Base-by-base conservation (phyloP, 2,888 invertebrate genomes). In the Cantharis nigra region DNA sequence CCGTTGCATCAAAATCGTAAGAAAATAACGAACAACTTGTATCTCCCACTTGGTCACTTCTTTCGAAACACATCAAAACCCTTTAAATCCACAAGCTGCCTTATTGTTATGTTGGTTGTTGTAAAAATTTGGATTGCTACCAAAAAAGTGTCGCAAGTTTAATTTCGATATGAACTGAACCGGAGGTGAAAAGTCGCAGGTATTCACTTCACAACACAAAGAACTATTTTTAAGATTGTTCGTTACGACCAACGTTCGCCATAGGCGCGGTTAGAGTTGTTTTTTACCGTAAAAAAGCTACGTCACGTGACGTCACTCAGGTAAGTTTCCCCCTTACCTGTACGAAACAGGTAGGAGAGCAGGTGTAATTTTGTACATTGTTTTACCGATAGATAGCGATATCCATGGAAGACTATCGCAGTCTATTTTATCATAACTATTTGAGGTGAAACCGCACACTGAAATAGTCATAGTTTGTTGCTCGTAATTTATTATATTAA, bases 211-310 rank as follows among this genome's bases (percentile, higher is more conserved):
- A 64, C 72, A 78, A 76, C 73, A 72, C 70, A 78, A 76, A 76
- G 74, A 28, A 62, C 63, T 74, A 69, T 67, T 72, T 78, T 80
- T 74, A 77, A 76, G 78, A 78, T 78, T 78, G 80, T 81, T 83
- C 81, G 81, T 78, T 82, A 81, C 81, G 80, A 81, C 80, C 82
- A 77, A 75, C 80, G 80, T 75, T 80, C 70, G 80, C 82, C 81
- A 83, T 83, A 88, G 88, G 87, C 85, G 88, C 87, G 87, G 87
- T 86, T 86, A 80, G 83, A 83, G 80, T 83, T 83, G 83, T 86
- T 86, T 87, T 87, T 87, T 85, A 86, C 81, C 83, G 83, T 84
- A 86, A 87, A 88, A 86, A 85, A 80, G 80, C 80, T 74, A 75
- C 75, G 84, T 87, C 87, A 87, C 86, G 87, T 87, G 87, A 87